Conservation (phyloP, 2,113 vertebrate species). For the Entelurus aequoreus region DNA sequence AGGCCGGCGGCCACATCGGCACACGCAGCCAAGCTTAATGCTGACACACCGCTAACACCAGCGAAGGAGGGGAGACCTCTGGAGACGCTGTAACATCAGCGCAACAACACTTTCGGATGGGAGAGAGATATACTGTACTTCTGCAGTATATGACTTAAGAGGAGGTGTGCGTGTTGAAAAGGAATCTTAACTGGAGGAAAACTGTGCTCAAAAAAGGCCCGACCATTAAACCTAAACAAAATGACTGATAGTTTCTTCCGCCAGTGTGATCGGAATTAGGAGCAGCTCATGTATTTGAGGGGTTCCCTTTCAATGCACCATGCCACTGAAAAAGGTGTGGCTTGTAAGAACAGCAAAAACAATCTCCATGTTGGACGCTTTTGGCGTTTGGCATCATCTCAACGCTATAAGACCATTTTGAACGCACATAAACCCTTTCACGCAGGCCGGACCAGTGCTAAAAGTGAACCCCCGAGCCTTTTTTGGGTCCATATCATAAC, state of each 20-base stretch:
- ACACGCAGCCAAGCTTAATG: slow-evolving; percentile 59
- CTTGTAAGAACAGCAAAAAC: not conserved
- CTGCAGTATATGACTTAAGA: slow-evolving; percentile 8
- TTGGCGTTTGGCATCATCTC: not conserved
- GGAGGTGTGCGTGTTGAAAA: not conserved
- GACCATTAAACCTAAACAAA: not conserved
- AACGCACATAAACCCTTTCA: not conserved
- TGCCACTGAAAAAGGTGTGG: slow-evolving; percentile 15
- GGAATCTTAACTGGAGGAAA: not conserved
- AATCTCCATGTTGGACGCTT: not conserved
- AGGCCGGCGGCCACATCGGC: slow-evolving; percentile 54
- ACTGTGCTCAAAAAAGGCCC: slow-evolving; percentile 3
- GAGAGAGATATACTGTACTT: slow-evolving; percentile 30
- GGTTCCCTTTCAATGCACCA: not conserved
- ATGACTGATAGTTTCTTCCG: too few species aligned
- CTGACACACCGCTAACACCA: slow-evolving; percentile 68
- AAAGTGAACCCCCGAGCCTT: not conserved
- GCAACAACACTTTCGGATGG: slow-evolving; percentile 50
- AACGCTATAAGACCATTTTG: not conserved
- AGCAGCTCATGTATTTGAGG: not conserved
- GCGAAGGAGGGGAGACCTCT: slow-evolving; percentile 50
- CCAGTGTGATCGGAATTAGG: not conserved
- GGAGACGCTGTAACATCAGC: slow-evolving; percentile 62
- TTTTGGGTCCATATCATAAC: not conserved
- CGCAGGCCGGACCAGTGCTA: not conserved